Conservation (phyloP, 2,888 invertebrate genomes). For the Osmoderma eremita region DNA sequence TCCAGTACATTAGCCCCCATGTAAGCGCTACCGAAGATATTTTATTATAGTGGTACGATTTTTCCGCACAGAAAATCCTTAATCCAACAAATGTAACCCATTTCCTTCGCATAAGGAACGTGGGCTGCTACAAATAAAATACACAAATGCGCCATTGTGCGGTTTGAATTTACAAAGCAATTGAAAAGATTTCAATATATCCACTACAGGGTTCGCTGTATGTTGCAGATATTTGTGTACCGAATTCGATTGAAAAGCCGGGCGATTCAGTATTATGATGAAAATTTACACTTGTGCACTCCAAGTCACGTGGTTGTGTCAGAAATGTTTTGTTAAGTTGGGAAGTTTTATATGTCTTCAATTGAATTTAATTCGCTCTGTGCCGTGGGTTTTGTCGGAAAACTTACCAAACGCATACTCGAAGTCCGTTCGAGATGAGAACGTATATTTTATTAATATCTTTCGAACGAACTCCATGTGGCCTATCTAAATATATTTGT, state of each 20-base stretch:
- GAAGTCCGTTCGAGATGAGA: slow-evolving; percentile 9
- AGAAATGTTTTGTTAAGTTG: slow-evolving; percentile 58
- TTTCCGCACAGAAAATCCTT: slow-evolving; percentile 59
- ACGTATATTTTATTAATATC: slow-evolving; percentile 27
- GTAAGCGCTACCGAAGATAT: slow-evolving; percentile 42
- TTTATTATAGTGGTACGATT: slow-evolving; percentile 49
- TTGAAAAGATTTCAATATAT: slow-evolving; percentile 63
- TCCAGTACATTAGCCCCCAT: slow-evolving; percentile 38
- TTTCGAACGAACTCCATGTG: slow-evolving; percentile 1
- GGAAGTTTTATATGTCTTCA: slow-evolving; percentile 60
- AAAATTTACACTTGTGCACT: slow-evolving; percentile 66
- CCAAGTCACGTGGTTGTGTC: slow-evolving; percentile 62
- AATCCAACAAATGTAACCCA: slow-evolving; percentile 63
- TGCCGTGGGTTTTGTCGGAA: slow-evolving; percentile 33
- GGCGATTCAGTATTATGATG: slow-evolving; percentile 64
- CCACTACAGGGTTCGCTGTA: slow-evolving; percentile 54
- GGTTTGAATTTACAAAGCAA: slow-evolving; percentile 65
- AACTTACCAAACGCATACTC: slow-evolving; percentile 24
- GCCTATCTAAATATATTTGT: too few species aligned
- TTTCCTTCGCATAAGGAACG: slow-evolving; percentile 59
- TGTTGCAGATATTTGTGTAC: slow-evolving; percentile 63
- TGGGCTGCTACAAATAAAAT: slow-evolving; percentile 63
- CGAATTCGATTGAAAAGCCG: slow-evolving; percentile 63
- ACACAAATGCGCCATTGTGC: slow-evolving; percentile 63
- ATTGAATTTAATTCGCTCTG: slow-evolving; percentile 60